Evolutionary conservation across 2,888 invertebrate genomes (phyloP), one percentile per base, ranked within the genome.

Genomic region (Deroplatys truncata): DNA sequence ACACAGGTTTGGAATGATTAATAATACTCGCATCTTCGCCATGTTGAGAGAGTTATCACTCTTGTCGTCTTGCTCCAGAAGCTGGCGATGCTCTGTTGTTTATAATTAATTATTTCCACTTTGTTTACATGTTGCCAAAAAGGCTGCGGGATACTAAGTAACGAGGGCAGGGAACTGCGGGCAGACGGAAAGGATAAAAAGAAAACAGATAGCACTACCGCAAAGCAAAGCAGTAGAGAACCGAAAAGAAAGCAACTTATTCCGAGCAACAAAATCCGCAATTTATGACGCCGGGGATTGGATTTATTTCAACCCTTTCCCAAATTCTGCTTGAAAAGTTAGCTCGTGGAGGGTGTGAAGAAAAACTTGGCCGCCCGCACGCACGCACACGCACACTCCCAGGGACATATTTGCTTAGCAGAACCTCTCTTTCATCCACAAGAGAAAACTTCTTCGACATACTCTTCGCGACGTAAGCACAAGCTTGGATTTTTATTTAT

Each of bases 251-350:
- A 86, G 28, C 56, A 56, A 86, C 72, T 86, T 86, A 86, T 86
- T 86, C 86, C 56, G 56, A 86, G 86, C 72, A 56, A 86, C 86
- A 86, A 56, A 86, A 28, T 86, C 86, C 86, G 56, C 28, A 86
- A 86, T 86, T 86, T 86, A 86, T 86, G 56, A 43, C 56, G 28
- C 28, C 13, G 56, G n/a, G 56, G 29, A 86, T 49, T 86, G 56
- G 56, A 86, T 86, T 86, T 86, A 86, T 86, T 86, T 86, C 28
- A 86, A 86, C 49, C 29, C 85, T 10, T 72, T 20, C 56, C 85
- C 49, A 35, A 25, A 85, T 10, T 8, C 28, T 13, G 20, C 20
- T 35, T 35, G 35, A 20, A 84, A 25, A 31, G 20, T 29, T 25
- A 29, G 31, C n/a, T n/a, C 25, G 85, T 4, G 85, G 56, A 49